phyloP scores from a whole-genome alignment of 1,140 invertebrate species.

The Aphidius gifuensis region DNA sequence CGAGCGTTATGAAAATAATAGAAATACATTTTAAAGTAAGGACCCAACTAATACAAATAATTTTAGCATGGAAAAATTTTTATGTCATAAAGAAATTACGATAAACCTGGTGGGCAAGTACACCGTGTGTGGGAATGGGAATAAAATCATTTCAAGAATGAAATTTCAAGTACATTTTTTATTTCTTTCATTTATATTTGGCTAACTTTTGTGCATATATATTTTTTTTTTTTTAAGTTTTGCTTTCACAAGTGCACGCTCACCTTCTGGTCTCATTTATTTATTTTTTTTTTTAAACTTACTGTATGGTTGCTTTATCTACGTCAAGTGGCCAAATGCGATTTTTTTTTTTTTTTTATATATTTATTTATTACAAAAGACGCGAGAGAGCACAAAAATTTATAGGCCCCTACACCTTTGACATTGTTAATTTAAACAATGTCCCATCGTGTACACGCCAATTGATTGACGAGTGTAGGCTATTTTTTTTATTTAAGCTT shows the following conservation, averaged over 20 bases:
- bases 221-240: constrained; percentile 14
- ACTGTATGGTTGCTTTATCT: constrained; percentile 18
- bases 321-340: constrained; percentile 19
- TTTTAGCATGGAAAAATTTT: constrained; percentile 13
- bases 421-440: constrained; percentile 45
- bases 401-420: constrained; percentile 29
- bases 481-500: constrained; percentile 21
- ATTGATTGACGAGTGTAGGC: constrained; percentile 43
- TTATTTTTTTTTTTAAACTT: background rate
- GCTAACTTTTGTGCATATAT: constrained; percentile 9
- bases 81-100: constrained; percentile 11
- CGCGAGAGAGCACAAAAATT: constrained; percentile 21
- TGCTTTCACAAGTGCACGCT: constrained; percentile 5
- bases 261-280: background rate
- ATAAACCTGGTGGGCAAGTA: constrained; percentile 33
- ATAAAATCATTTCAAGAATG: constrained; percentile 9
- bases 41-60: constrained; percentile 14
- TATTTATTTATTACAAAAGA: constrained; percentile 38
- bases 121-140: constrained; percentile 43
- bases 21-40: too few species aligned
- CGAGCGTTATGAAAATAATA: constrained; percentile 26
- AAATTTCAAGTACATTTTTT: background rate
- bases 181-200: constrained; percentile 5
- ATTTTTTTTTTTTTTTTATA: background rate
- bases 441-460: constrained; percentile 52